Conservation (phyloP, 2,113 vertebrate species). For the Mormyrus iriodes region DNA sequence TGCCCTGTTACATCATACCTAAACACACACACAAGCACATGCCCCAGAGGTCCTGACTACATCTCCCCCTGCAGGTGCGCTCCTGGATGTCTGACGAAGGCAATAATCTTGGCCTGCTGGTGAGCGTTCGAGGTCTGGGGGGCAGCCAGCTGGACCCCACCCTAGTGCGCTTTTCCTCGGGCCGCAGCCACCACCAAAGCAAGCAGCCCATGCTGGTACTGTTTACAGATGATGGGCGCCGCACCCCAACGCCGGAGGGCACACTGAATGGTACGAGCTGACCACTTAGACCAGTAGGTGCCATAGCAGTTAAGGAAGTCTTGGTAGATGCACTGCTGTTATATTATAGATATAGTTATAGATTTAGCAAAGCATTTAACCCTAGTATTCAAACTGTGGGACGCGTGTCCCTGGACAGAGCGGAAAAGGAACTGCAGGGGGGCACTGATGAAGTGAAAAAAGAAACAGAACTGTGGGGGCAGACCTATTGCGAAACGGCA, state of each 20-base stretch:
- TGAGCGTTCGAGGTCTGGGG: constrained; percentile 56
- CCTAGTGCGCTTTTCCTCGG: constrained; percentile 64
- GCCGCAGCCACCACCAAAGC: constrained; percentile 72
- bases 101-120: constrained; percentile 72
- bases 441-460: not conserved
- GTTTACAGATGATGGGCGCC: constrained; percentile 76
- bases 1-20: not conserved
- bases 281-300: not conserved
- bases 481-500: not conserved
- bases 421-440: not conserved
- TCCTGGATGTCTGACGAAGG: constrained; percentile 72
- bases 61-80: constrained; percentile 57
- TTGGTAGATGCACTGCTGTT: not conserved
- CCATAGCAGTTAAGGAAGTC: not conserved
- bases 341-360: no score
- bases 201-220: constrained; percentile 86
- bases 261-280: constrained; percentile 54
- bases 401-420: not conserved
- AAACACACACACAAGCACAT: not conserved
- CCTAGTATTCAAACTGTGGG: not conserved
- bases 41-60: not conserved
- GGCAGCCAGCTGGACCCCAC: constrained; percentile 52
- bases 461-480: not conserved
- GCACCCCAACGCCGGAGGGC: constrained; percentile 42
- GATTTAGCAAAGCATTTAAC: not conserved